phyloP scores from a whole-genome alignment of 1,140 invertebrate genomes.

The Alviniconcha marisindica region DNA sequence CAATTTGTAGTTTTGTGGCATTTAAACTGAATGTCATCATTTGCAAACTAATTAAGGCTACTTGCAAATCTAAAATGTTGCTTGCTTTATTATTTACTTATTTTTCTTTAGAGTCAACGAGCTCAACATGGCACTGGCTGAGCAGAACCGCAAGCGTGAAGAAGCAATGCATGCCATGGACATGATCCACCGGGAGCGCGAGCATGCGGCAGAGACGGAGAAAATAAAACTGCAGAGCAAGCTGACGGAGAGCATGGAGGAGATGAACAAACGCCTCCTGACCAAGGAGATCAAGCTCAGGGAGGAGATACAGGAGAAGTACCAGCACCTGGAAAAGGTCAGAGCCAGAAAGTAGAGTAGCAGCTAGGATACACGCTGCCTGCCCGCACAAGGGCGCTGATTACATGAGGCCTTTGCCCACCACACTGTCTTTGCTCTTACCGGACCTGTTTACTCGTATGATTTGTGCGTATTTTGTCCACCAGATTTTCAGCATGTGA shows the following conservation, averaged over 20 bases:
- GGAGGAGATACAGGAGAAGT: constrained; percentile 72
- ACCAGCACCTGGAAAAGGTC: constrained; percentile 71
- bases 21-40: background rate
- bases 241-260: constrained; percentile 70
- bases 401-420: no score
- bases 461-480: no score
- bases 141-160: constrained; percentile 70
- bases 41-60: background rate
- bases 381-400: no score
- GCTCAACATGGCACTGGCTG: constrained; percentile 58
- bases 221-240: constrained; percentile 63
- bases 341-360: background rate
- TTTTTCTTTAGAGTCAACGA: constrained; percentile 71
- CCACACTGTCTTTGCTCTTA: no score
- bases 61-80: no score
- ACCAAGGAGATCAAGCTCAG: constrained; percentile 73
- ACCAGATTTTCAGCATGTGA: no score
- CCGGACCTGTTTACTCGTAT: no score
- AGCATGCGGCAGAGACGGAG: constrained; percentile 70
- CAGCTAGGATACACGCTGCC: no score
- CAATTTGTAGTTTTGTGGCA: no score
- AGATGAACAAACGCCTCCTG: constrained; percentile 72
- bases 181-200: constrained; percentile 70
- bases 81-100: constrained; percentile 41
- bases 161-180: constrained; percentile 72